phyloP scores from a whole-genome alignment of 1,140 invertebrate species.

The Zelostemma sp. region DNA sequence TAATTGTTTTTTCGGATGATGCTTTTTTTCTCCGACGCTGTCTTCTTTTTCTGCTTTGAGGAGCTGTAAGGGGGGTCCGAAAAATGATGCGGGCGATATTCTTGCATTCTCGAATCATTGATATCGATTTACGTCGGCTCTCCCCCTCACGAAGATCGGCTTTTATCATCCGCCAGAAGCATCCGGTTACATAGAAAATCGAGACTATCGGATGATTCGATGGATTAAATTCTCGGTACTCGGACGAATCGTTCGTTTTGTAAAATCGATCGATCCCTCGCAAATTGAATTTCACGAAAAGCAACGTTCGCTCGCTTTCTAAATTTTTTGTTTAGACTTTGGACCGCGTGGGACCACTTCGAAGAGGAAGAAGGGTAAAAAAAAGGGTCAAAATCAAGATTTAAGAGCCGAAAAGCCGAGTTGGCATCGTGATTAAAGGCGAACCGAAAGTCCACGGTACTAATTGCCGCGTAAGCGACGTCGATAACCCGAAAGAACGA shows the following conservation, averaged over 20 bases:
- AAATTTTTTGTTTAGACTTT: background rate
- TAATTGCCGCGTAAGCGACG: constrained; percentile 24
- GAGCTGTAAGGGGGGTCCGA: background rate
- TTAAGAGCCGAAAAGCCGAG: constrained; percentile 6
- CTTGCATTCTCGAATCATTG: background rate
- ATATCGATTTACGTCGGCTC: background rate
- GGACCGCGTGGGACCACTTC: too few species aligned
- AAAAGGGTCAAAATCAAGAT: constrained; percentile 1
- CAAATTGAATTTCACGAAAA: too few species aligned
- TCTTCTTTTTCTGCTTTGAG: background rate
- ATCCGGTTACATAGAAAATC: background rate
- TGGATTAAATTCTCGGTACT: background rate
- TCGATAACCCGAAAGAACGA: constrained; percentile 19
- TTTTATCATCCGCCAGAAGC: background rate
- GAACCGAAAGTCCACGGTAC: constrained; percentile 13
- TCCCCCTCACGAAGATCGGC: background rate
- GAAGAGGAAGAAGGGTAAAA: too few species aligned
- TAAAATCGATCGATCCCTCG: background rate
- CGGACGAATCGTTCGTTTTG: background rate
- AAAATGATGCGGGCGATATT: background rate
- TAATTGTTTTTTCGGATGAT: background rate
- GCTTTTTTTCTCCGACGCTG: background rate
- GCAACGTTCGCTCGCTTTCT: background rate
- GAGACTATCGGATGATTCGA: constrained; percentile 9
- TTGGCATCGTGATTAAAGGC: constrained; percentile 23